These are phyloP conservation scores for Muscicapa striata DNA, from an alignment of 2,797 vertebrate genomes.

Conservation along the genomic window DNA sequence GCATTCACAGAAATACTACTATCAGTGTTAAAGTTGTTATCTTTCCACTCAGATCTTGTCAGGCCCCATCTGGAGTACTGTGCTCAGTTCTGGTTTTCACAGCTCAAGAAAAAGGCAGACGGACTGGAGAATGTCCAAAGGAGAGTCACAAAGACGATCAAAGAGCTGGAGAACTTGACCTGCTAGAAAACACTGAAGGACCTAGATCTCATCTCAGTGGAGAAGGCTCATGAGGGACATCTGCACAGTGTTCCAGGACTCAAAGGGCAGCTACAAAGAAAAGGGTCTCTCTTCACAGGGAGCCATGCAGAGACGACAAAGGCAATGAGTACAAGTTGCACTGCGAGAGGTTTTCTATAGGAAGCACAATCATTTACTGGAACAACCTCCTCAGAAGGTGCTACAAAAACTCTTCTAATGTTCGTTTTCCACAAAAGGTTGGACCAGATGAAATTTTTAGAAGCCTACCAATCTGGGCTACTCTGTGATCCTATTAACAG, in stretches of 20 bases:
- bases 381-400: background rate
- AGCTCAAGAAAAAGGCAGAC: background rate
- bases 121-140: background rate
- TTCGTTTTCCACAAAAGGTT: background rate
- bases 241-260: background rate
- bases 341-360: background rate
- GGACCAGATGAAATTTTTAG: background rate
- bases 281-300: background rate
- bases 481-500: background rate
- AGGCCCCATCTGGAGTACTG: background rate
- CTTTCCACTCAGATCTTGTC: background rate
- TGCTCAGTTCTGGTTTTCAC: background rate
- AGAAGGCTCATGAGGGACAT: accelerated
- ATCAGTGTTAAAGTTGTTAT: background rate
- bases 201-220: background rate
- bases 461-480: background rate
- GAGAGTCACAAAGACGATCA: background rate
- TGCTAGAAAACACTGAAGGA: background rate
- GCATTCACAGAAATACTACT: background rate
- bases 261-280: background rate
- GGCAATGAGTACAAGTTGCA: background rate
- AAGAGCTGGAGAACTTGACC: background rate
- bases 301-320: background rate
- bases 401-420: background rate
- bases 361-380: background rate